Conservation (phyloP, 1,140 invertebrate genomes). For the Elymnias hypermnestra region DNA sequence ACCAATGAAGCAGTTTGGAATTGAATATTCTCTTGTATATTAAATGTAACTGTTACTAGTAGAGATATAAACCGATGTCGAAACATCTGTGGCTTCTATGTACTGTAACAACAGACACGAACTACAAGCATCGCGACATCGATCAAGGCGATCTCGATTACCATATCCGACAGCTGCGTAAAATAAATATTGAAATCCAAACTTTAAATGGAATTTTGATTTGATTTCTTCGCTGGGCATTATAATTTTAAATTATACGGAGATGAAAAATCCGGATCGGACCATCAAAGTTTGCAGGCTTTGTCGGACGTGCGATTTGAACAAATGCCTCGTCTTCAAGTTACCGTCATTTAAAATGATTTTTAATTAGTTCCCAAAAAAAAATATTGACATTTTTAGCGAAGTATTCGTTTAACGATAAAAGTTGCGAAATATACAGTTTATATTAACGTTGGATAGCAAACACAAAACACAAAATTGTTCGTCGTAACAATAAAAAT, state of each 20-base stretch:
- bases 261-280: constrained; percentile 70
- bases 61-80: neutral
- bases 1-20: too few species aligned
- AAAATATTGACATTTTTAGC: too few species aligned
- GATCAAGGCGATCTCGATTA: constrained; percentile 32
- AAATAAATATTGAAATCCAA: constrained; percentile 67
- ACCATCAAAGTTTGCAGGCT: constrained; percentile 53
- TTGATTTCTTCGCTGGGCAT: constrained; percentile 65
- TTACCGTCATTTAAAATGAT: constrained; percentile 47
- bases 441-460: too few species aligned
- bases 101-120: neutral
- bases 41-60: too few species aligned
- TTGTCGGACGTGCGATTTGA: constrained; percentile 19
- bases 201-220: constrained; percentile 73
- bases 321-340: constrained; percentile 36
- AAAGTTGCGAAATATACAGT: too few species aligned
- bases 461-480: too few species aligned
- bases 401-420: too few species aligned
- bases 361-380: constrained; percentile 53
- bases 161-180: constrained; percentile 49
- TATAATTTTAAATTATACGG: constrained; percentile 71
- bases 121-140: constrained; percentile 18
- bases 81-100: neutral
- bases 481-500: too few species aligned
- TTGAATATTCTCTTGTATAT: too few species aligned